Evolutionary conservation across 1,140 invertebrate species (phyloP).

Genomic region (Bicyclus anynana): DNA sequence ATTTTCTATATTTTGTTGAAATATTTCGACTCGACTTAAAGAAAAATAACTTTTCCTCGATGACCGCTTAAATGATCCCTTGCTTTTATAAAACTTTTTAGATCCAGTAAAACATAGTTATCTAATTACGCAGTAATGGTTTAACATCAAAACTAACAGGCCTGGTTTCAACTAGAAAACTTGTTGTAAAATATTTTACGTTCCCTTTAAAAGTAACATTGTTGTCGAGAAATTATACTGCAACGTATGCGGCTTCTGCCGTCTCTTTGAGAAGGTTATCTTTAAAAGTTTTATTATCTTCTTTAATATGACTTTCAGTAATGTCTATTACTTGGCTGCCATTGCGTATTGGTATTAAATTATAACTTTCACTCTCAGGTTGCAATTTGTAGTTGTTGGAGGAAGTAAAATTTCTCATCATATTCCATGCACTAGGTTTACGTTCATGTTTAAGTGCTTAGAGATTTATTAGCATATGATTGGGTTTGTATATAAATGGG

Average conservation of each 20-base stretch:
- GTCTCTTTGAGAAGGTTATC: not conserved
- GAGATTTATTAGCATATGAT: too few species aligned
- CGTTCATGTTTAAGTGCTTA: too few species aligned
- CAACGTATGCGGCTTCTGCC: slow-evolving; percentile 12
- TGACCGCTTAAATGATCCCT: not conserved
- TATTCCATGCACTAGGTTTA: too few species aligned
- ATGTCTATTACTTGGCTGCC: not conserved
- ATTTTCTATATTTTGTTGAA: too few species aligned
- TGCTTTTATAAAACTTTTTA: not conserved
- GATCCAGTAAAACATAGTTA: slow-evolving; percentile 1
- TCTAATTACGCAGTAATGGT: slow-evolving; percentile 14
- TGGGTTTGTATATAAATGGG: too few species aligned
- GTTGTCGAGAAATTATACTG: slow-evolving; percentile 26
- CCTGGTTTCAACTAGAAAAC: slow-evolving; percentile 24
- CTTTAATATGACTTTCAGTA: not conserved
- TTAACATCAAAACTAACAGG: slow-evolving; percentile 16
- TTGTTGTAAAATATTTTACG: slow-evolving; percentile 28
- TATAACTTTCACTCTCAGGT: not conserved
- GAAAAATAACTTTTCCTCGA: too few species aligned
- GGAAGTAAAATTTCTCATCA: not conserved
- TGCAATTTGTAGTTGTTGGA: not conserved
- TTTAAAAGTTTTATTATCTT: slow-evolving; percentile 6
- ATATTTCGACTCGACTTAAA: too few species aligned
- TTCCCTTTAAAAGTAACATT: slow-evolving; percentile 24
- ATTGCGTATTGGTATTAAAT: not conserved